Evolutionary conservation across 2,113 vertebrate genomes (phyloP).

Genomic region (Hassar affinis): DNA sequence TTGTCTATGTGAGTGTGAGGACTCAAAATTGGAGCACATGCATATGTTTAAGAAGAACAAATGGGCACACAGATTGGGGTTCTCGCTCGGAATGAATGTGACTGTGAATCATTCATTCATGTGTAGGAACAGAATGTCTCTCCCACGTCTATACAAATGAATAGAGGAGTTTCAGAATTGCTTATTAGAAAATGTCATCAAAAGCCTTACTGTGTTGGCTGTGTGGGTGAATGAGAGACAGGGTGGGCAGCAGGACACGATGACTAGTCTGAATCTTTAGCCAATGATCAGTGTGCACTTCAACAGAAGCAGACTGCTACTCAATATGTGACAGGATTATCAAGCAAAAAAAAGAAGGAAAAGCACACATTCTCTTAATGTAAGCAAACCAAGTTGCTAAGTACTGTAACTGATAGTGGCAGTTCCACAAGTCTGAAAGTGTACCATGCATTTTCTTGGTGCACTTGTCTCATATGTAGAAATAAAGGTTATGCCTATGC

Average conservation of each 20-base stretch:
- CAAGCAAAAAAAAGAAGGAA: not conserved
- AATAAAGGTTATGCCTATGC: not conserved
- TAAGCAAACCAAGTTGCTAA: too few relatives aligned
- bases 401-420: not conserved
- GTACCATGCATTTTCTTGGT: not conserved
- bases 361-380: not conserved
- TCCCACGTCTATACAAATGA: slow-evolving; percentile 52
- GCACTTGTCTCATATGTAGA: not conserved
- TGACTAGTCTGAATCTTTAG: slow-evolving; percentile 33
- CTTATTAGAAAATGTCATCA: slow-evolving; percentile 47
- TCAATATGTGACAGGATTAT: not conserved
- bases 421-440: not conserved
- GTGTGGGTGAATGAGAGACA: slow-evolving; percentile 48
- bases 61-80: not conserved
- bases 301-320: slow-evolving; percentile 31
- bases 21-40: not conserved
- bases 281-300: slow-evolving; percentile 28
- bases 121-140: slow-evolving; percentile 40
- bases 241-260: slow-evolving; percentile 43
- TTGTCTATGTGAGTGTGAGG: not conserved
- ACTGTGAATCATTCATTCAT: slow-evolving; percentile 40
- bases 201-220: slow-evolving; percentile 39
- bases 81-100: slow-evolving; percentile 29
- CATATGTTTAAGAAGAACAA: slow-evolving; percentile 7
- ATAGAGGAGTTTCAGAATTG: slow-evolving; percentile 49